Base-by-base conservation (phyloP, 2,797 vertebrate genomes). In the Mareca strepera region DNA sequence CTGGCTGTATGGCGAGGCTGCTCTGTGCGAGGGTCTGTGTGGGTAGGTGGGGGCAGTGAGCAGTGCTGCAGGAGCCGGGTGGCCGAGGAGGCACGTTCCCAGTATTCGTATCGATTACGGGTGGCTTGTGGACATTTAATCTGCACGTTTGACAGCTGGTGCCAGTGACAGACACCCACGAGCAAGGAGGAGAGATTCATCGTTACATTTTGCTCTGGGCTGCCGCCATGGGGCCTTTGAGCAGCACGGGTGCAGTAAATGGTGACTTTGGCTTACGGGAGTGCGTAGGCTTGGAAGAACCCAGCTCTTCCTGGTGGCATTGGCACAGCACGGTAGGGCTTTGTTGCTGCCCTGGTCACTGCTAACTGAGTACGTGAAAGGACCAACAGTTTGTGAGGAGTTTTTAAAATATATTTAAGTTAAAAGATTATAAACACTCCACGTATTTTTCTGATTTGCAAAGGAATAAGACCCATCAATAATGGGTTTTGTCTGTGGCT, bases 21-120 rank as follows among this genome's bases (percentile, higher is more conserved):
- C 50, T 52, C 14, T 16, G 25, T 16, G 50, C 16, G 50, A 52
- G 50, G 50, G 15, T 28, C 50, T 3, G 26, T 14, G 50, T 52
- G 50, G 50, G 50, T 26, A 52, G 50, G 50, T 28, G 58, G n/a
- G 21, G 67, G 48, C 37, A 37, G 35, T 21, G 63, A 48, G 59
- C 68, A 31, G 28, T 28, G 64, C 90, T 66, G 9, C 0, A 0
- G 50, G 16, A 55, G 21, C 4, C 0, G 0, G 33, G 64, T 56
- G 76, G 6, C 60, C 33, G 4, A 55, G 48, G n/a, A 90, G 25
- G 17, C 86, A 25, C 15, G 1, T 48, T 84, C 60, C 39, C 75
- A 33, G 50, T 46, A 41, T 82, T 79, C 41, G 21, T 72, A 81
- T 86, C 66, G 59, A 8, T 88, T 90, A 69, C 1, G 0, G 66